These are phyloP conservation scores for Ischnus inquisitorius DNA, from an alignment of 2,888 invertebrate species.

Conservation along the genomic window DNA sequence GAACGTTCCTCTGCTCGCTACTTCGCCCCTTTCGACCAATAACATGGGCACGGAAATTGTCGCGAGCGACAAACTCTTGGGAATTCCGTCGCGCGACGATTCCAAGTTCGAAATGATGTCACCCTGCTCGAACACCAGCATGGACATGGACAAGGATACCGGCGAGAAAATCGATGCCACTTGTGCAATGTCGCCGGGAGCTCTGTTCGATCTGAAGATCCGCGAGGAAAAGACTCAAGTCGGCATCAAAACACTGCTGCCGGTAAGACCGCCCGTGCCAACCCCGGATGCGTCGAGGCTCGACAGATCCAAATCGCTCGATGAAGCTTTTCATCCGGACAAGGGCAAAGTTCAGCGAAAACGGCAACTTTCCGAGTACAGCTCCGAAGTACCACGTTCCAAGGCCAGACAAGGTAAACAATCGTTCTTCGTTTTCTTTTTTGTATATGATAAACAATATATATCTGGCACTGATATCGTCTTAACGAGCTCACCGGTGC, in stretches of 20 bases:
- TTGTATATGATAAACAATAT: not conserved
- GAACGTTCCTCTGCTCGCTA: constrained; percentile 63
- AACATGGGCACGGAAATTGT: constrained; percentile 66
- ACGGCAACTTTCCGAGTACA: constrained; percentile 79
- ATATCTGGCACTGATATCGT: constrained; percentile 15
- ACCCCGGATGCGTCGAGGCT: constrained; percentile 70
- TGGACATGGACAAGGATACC: constrained; percentile 76
- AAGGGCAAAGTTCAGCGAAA: constrained; percentile 77
- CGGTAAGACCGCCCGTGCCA: constrained; percentile 81
- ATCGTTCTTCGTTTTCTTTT: not conserved
- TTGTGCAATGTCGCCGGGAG: constrained; percentile 82
- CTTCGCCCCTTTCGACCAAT: constrained; percentile 70
- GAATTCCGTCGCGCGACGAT: constrained; percentile 73
- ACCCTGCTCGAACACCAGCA: constrained; percentile 73
- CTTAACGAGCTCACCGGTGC: constrained; percentile 15
- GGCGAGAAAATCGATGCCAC: constrained; percentile 76
- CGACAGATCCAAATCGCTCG: constrained; percentile 78
- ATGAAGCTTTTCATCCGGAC: constrained; percentile 76
- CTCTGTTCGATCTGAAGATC: constrained; percentile 81
- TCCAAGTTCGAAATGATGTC: constrained; percentile 77
- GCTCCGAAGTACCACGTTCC: constrained; percentile 75
- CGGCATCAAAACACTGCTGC: constrained; percentile 86
- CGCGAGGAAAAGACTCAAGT: constrained; percentile 84
- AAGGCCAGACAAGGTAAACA: constrained; percentile 79
- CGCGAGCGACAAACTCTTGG: constrained; percentile 67